Evolutionary conservation across 2,888 invertebrate genomes (phyloP).

Genomic region (Campaea margaritaria): DNA sequence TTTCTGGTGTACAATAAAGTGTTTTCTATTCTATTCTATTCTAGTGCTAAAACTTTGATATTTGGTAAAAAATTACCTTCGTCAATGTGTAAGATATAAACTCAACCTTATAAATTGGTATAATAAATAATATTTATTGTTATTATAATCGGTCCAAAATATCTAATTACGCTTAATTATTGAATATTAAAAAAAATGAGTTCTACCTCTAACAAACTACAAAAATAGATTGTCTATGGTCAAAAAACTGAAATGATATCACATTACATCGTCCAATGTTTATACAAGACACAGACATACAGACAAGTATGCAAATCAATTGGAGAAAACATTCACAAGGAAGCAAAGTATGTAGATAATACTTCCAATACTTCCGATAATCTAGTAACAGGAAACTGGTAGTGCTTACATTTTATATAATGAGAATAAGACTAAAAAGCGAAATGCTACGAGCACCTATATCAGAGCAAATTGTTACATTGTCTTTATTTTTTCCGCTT

Average conservation of each 20-base stretch:
- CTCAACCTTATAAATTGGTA: too few relatives aligned
- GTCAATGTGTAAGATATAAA: too few relatives aligned
- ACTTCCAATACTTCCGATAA: conserved; percentile 55
- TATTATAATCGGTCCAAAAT: too few relatives aligned
- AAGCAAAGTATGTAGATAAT: conserved; percentile 45
- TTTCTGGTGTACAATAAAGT: too few relatives aligned
- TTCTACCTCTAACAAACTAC: too few relatives aligned
- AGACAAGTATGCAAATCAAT: conserved; percentile 57
- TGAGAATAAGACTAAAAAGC: conserved; percentile 19
- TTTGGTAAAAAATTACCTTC: too few relatives aligned
- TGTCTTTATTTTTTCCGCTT: conserved; percentile 24
- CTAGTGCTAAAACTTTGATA: too few relatives aligned
- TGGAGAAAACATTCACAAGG: conserved; percentile 66
- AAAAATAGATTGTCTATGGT: conserved; percentile 20
- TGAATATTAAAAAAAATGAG: too few relatives aligned
- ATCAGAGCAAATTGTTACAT: conserved; percentile 23
- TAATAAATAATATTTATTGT: too few relatives aligned
- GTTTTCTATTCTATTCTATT: too few relatives aligned
- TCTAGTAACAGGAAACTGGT: conserved; percentile 31
- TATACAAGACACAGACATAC: conserved; percentile 36
- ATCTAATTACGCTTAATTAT: too few relatives aligned
- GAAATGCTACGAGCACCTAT: conserved; percentile 1
- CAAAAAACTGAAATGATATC: conserved; percentile 12
- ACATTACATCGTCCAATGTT: conserved; percentile 39
- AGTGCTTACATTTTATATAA: conserved; percentile 33